These are phyloP conservation scores for Myiopsitta monachus DNA, from an alignment of 2,113 vertebrate genomes.

Conservation along the genomic window DNA sequence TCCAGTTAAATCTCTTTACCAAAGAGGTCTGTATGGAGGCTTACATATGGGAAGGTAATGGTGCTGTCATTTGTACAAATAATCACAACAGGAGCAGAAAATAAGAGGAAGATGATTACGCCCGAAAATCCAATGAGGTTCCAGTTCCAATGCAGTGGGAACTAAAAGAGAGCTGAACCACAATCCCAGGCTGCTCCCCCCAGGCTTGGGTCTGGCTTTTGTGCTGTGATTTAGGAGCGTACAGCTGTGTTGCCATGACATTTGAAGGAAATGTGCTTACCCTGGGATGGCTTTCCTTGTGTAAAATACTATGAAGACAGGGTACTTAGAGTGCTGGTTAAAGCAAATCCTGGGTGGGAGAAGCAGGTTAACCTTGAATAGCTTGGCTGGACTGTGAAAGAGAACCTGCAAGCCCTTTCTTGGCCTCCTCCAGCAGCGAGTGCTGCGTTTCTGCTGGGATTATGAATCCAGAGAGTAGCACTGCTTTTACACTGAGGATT, in stretches of 20 bases:
- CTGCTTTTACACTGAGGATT: not conserved
- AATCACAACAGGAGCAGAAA: conserved; percentile 35
- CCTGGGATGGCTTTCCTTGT: not conserved
- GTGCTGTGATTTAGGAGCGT: not conserved
- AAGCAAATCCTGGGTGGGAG: not conserved
- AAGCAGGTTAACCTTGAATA: not conserved
- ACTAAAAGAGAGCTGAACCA: not conserved
- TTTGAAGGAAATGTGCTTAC: not conserved
- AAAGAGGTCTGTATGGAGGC: conserved; percentile 4
- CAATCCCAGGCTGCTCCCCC: not conserved
- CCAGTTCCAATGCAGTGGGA: not conserved
- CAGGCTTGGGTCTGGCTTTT: not conserved
- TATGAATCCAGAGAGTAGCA: not conserved
- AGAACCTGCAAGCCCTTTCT: not conserved
- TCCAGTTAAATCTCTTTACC: conserved; percentile 54
- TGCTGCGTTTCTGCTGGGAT: not conserved
- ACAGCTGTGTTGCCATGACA: not conserved
- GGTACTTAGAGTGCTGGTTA: not conserved
- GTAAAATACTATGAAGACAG: not conserved
- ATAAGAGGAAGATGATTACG: conserved; percentile 1
- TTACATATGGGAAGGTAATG: conserved; percentile 41
- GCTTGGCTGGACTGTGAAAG: not conserved
- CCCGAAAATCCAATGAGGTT: conserved; percentile 4
- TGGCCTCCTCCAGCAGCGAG: not conserved
- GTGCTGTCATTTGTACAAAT: conserved; percentile 53